Percentiles rank a stretch among this genome's conserved stretches.
phyloP scores from a whole-genome alignment of 2,113 vertebrate genomes.

The Peromyscus californicus region DNA sequence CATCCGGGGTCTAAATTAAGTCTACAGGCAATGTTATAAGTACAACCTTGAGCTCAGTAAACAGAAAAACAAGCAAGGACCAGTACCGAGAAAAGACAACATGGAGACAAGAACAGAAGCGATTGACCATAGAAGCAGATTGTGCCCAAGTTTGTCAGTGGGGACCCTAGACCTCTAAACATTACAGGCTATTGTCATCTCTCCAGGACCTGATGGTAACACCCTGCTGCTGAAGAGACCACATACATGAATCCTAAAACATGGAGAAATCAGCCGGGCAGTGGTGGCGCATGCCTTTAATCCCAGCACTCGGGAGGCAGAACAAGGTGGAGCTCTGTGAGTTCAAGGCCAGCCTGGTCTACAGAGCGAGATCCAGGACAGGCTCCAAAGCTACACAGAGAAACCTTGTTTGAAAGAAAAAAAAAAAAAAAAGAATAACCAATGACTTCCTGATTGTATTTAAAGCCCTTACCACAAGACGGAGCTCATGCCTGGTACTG shows the following conservation, averaged over 20 bases:
- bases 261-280: too few species aligned
- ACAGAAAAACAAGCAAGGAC: not conserved
- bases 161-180: not conserved
- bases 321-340: too few species aligned
- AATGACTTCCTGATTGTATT: not conserved
- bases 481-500: not conserved
- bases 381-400: too few species aligned
- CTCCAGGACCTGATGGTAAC: too few species aligned
- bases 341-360: too few species aligned
- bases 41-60: not conserved
- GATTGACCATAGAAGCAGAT: not conserved
- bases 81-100: not conserved
- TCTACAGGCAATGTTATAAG: not conserved
- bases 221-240: not conserved
- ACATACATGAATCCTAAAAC: not conserved
- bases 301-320: too few species aligned
- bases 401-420: too few species aligned
- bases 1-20: not conserved
- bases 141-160: not conserved
- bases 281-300: too few species aligned
- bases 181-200: too few species aligned
- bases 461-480: not conserved
- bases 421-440: not conserved
- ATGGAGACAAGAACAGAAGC: not conserved
- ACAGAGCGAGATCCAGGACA: too few species aligned